Base-by-base conservation (phyloP, 2,113 vertebrate genomes). In the Lagopus muta region DNA sequence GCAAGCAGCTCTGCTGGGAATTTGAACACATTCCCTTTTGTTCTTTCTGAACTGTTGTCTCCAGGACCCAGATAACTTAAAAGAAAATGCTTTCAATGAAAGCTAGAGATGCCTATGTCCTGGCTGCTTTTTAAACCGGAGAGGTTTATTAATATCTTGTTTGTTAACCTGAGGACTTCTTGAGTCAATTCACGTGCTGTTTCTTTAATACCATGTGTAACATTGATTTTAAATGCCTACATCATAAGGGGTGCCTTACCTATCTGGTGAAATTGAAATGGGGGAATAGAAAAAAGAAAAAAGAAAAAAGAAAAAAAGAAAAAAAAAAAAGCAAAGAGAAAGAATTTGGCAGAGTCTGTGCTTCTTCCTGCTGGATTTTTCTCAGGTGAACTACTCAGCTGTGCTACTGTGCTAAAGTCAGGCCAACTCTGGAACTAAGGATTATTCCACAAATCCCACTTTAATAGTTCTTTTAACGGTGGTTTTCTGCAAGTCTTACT, bases 371-470 rank as follows among this genome's bases (percentile, higher is more conserved):
- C 72, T 93, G 94, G 88, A 95, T 91, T 70, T 83, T 96, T 90
- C 94, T 96, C 91, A 96, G 86, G 94, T 95, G 94, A 92, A 80
- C 66, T 88, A 80, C 90, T 61, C 47, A 62, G 42, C 50, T 81
- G 70, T 60, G 88, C 62, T 86, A 85, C 91, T 86, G 76, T 90
- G 73, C 81, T 62, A 82, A 50, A 92, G 58, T 86, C 71, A 84
- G 47, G 86, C 90, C 88, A 94, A 52, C 66, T 86, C 13, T 91
- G 82, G 69, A 93, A 92, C 55, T 86, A 66, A 67, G 82, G 87
- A 62, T 94, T 95, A 78, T 92, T 94, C 77, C 89, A 85, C 82
- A 92, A 94, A 90, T 93, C 71, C 76, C 65, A 60, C 65, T 94
- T 82, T 67, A 82, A 32, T 81, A 92, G 60, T 79, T 57, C 32